Percentiles rank a stretch among this genome's conserved stretches.
Evolutionary conservation across 92 coral and sea anemone genomes (phyloP).

Genomic region (Micromussa lordhowensis): DNA sequence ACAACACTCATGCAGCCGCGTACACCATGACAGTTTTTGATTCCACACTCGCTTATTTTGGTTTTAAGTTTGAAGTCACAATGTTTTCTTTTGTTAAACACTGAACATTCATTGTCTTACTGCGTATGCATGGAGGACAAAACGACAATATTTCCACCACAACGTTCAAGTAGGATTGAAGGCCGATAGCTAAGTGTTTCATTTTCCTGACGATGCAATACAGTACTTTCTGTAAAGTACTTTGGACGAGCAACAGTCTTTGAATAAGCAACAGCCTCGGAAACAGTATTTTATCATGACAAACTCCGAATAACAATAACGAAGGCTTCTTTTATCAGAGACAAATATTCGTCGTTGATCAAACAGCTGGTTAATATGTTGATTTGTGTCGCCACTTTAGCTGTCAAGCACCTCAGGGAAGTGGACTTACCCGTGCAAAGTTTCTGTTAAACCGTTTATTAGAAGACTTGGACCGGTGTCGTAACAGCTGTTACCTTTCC

Average conservation of each 20-base stretch:
- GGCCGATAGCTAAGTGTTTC: background rate
- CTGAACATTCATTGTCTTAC: background rate
- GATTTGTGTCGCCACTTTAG: constrained; percentile 57
- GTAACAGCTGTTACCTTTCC: constrained; percentile 62
- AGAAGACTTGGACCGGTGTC: constrained; percentile 79
- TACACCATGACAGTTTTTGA: background rate
- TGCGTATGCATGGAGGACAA: background rate
- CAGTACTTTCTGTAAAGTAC: no score
- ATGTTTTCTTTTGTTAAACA: background rate
- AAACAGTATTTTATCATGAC: background rate
- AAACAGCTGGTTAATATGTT: constrained; percentile 30
- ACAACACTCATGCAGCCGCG: background rate
- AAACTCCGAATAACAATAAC: background rate
- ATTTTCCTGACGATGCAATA: background rate
- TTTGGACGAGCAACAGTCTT: no score
- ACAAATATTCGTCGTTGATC: background rate
- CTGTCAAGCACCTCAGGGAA: constrained; percentile 47
- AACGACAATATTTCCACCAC: background rate
- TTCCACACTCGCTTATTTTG: constrained; percentile 2
- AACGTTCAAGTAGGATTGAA: background rate
- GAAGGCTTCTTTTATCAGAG: background rate
- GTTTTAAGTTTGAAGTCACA: background rate
- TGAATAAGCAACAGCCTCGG: no score
- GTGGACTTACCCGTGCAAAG: constrained; percentile 63
- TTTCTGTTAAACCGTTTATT: constrained; percentile 81